Base-by-base conservation (phyloP, 2,888 invertebrate genomes). In the Myopa testacea region DNA sequence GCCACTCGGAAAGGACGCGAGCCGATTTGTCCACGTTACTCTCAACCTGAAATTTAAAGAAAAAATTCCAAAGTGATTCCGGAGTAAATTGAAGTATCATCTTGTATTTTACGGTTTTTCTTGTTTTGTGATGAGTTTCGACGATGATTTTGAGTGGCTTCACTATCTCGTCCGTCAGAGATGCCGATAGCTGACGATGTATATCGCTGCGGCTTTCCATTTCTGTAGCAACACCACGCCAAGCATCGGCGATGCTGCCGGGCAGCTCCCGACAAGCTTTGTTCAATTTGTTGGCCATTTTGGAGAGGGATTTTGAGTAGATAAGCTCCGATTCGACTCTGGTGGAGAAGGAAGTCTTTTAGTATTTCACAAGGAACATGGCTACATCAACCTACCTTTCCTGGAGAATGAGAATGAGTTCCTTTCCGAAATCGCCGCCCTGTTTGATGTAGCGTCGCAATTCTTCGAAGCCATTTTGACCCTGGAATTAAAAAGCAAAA, bases 351-450 rank as follows among this genome's bases (percentile, higher is more conserved):
- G 45, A 1, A 8, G 19, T 8, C 16, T 5, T 70, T 19, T 12
- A 45, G 12, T 19, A 19, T 16, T 26, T 69, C 8, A 45, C 34
- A 16, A 45, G 52, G 52, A 16, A 10, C 14, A 19, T 3, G 34
- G 12, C 38, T 10, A 65, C 7, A 16, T 62, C 14, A 26, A 82
- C 88, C 88, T 90, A 97, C 97, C 98, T 95, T 91, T 98, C 98
- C 90, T 97, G 96, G 82, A 98, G 90, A 85, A 98, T 95, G 67
- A 93, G 91, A 7, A 96, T 93, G 74, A 98, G 91, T 87, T 98
- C 98, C 87, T 98, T 97, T 90, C 97, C 96, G 88, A 97, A 96
- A 88, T 98, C 97, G 69, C 96, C 95, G 62, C 98, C 97, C 89
- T 97, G 96, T 88, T 98, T 98, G 83, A 98, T 95, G 88, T 96